Evolutionary conservation across 2,888 invertebrate species (phyloP).

Genomic region (Lordiphosa fenestrarum): DNA sequence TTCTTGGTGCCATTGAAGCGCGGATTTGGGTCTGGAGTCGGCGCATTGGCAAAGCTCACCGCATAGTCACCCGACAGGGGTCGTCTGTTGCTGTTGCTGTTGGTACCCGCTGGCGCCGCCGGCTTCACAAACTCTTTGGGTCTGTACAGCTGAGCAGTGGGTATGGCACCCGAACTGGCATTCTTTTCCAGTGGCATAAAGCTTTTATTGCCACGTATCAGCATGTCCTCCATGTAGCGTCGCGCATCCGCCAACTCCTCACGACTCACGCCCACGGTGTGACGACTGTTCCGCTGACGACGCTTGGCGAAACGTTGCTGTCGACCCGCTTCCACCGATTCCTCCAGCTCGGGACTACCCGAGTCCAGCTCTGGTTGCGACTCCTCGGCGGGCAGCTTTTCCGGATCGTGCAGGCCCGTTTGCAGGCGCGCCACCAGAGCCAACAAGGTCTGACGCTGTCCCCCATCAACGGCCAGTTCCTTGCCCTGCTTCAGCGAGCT

Average conservation of each 20-base stretch:
- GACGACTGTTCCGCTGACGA: constrained; percentile 85
- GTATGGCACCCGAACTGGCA: constrained; percentile 81
- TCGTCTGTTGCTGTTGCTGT: constrained; percentile 32
- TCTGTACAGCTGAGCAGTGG: constrained; percentile 58
- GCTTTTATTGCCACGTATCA: constrained; percentile 79
- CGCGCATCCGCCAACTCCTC: constrained; percentile 91
- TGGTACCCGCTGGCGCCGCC: not conserved
- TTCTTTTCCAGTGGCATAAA: constrained; percentile 79
- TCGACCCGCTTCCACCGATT: constrained; percentile 74
- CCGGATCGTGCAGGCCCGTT: constrained; percentile 80
- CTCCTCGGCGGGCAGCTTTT: constrained; percentile 72
- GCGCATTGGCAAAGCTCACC: constrained; percentile 68
- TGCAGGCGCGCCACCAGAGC: constrained; percentile 87
- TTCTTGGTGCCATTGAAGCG: constrained; percentile 83
- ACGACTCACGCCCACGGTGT: constrained; percentile 91
- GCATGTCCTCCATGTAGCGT: constrained; percentile 86
- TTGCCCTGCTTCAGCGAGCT: constrained; percentile 85
- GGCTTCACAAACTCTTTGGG: constrained; percentile 78
- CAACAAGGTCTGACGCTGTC: constrained; percentile 84
- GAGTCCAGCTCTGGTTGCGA: constrained; percentile 14
- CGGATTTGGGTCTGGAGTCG: constrained; percentile 10
- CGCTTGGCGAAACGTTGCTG: constrained; percentile 82
- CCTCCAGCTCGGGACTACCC: constrained; percentile 39
- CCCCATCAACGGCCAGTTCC: constrained; percentile 81
- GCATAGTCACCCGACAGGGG: constrained; percentile 75